phyloP scores from a whole-genome alignment of 2,888 invertebrate species.

The Lepidocyrtinus sp. region DNA sequence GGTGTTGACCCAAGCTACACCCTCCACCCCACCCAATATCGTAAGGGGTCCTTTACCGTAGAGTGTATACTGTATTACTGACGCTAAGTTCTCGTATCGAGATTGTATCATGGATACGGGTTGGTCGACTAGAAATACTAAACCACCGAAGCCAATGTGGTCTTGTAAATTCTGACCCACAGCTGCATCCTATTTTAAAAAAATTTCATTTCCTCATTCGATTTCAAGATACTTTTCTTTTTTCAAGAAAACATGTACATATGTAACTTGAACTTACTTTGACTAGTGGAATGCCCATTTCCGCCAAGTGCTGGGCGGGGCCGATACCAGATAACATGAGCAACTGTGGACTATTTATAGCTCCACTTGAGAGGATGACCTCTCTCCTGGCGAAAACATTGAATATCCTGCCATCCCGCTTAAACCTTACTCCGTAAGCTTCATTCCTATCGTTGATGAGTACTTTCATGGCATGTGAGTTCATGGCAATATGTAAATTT shows the following conservation, averaged over 20 bases:
- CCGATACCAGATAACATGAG: slow-evolving; percentile 67
- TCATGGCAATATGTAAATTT: slow-evolving; percentile 89
- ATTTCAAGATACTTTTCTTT: too few relatives aligned
- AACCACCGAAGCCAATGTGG: slow-evolving; percentile 48
- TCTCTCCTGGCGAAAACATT: slow-evolving; percentile 86
- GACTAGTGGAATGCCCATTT: slow-evolving; percentile 72
- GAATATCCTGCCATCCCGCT: slow-evolving; percentile 81
- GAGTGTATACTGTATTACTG: slow-evolving; percentile 86
- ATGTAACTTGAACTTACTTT: too few relatives aligned
- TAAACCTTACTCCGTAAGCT: slow-evolving; percentile 87
- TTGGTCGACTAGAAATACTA: slow-evolving; percentile 72
- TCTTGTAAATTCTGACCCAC: slow-evolving; percentile 65
- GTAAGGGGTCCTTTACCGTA: slow-evolving; percentile 91
- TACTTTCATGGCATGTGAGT: slow-evolving; percentile 84
- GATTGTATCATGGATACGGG: slow-evolving; percentile 86
- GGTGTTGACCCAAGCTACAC: slow-evolving; percentile 89
- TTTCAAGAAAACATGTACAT: too few relatives aligned
- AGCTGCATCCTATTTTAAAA: neutral
- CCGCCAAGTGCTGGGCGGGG: slow-evolving; percentile 60
- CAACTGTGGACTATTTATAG: slow-evolving; percentile 62
- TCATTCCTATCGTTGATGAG: too few relatives aligned
- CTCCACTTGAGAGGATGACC: slow-evolving; percentile 79
- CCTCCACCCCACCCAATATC: slow-evolving; percentile 87
- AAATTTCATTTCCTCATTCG: neutral
- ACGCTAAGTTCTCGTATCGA: slow-evolving; percentile 86